Evolutionary conservation across 2,797 vertebrate genomes (phyloP).

Genomic region (Cetoscarus ocellatus): DNA sequence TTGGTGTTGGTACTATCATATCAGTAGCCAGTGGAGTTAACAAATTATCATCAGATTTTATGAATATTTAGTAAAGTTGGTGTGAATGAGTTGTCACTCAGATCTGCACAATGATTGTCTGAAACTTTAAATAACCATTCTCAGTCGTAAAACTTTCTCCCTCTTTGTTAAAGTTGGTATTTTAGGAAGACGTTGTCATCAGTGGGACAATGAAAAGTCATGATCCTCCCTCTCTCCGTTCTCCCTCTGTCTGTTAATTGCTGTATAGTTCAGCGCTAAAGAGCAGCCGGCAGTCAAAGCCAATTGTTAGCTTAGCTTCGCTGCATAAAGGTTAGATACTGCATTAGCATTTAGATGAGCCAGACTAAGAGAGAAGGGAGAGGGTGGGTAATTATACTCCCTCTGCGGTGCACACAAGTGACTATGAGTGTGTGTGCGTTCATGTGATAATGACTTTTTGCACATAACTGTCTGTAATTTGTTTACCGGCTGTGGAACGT

Average conservation of each 20-base stretch:
- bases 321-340: slow-evolving; percentile 73
- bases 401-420: slow-evolving; percentile 45
- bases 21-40: too few relatives aligned
- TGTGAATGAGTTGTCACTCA: too few relatives aligned
- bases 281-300: slow-evolving; percentile 53
- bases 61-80: too few relatives aligned
- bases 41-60: too few relatives aligned
- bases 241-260: slow-evolving; percentile 48
- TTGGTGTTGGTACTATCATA: too few relatives aligned
- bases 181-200: slow-evolving; percentile 18
- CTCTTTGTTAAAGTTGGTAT: slow-evolving; percentile 14
- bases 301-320: slow-evolving; percentile 73
- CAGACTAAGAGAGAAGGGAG: slow-evolving; percentile 8
- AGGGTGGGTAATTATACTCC: slow-evolving; percentile 55
- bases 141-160: too few relatives aligned
- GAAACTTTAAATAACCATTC: background rate
- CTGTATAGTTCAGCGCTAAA: slow-evolving; percentile 56
- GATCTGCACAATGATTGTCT: background rate
- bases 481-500: slow-evolving; percentile 35
- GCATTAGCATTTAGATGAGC: slow-evolving; percentile 83
- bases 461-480: slow-evolving; percentile 47
- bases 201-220: slow-evolving; percentile 4
- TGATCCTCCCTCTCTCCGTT: slow-evolving; percentile 4
- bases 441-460: slow-evolving; percentile 59
- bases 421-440: slow-evolving; percentile 27